Base-by-base conservation (phyloP, 37 sponge, comb jelly and placozoan species). In the Tethya wilhelma region DNA sequence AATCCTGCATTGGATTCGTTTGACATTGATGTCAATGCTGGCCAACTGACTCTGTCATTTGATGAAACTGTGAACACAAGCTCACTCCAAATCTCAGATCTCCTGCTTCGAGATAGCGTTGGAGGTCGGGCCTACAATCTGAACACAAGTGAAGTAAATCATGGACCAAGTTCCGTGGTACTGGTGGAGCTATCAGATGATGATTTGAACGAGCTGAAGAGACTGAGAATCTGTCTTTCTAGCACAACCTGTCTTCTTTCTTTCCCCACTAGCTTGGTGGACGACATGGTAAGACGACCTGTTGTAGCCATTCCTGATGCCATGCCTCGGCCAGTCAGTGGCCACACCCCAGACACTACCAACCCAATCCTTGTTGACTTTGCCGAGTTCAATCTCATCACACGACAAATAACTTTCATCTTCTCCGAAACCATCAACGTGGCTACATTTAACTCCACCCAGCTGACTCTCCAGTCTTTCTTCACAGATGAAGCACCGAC, bases 381-480 rank as follows among this genome's bases (percentile, higher is more conserved):
- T 56, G 44, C 59, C 26, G 75, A 79, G 33, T 90, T 93, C 45
- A 85, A 90, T 42, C 67, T 90, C 4, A 22, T 84, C 36, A 59
- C 64, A 32, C 73, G 91, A 43, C 34, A 43, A 14, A 86, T 96
- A 26, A 84, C 63, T 34, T 42, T 96, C 19, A 34, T 60, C 49
- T 96, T 96, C 73, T 90, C 90, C 20, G 97, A 96, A 59, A 90
- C 94, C 0, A 72, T 96, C 9, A 63, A 81, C 82, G 76, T 85
- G 0, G 25, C 74, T 11, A 93, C 83, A 7, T 84, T 92, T 33
- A 74, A 96, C 64, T 36, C 83, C 29, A 85, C 79, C 37, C 78
- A 82, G 37, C 29, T 96, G 0, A 81, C 73, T 31, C 69, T 96
- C 29, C 88, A 84, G 89, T 90, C 93, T 14, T 84, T 94, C 74